Evolutionary conservation across 2,113 vertebrate species (phyloP).

Genomic region (Misgurnus mizolepis): DNA sequence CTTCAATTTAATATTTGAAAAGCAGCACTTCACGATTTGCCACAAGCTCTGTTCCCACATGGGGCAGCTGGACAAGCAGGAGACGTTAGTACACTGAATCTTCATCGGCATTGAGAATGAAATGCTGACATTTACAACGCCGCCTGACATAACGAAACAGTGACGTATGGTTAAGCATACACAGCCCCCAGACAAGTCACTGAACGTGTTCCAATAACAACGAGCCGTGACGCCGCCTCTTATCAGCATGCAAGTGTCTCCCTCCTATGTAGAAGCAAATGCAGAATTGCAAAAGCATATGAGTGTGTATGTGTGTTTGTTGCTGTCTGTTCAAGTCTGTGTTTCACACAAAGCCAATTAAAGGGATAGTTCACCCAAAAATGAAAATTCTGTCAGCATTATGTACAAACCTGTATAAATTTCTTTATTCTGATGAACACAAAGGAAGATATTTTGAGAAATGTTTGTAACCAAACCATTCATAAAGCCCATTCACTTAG

Average conservation of each 20-base stretch:
- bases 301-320: slow-evolving; percentile 21
- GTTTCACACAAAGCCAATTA: slow-evolving; percentile 73
- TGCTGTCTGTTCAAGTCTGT: slow-evolving; percentile 52
- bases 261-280: background rate
- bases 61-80: background rate
- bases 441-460: too few relatives aligned
- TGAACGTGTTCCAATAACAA: background rate
- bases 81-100: background rate
- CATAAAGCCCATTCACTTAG: too few relatives aligned
- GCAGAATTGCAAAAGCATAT: background rate
- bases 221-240: background rate
- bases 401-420: too few relatives aligned
- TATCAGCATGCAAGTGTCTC: background rate
- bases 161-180: background rate
- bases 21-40: slow-evolving; percentile 1
- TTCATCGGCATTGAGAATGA: slow-evolving; percentile 11
- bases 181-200: background rate
- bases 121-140: background rate
- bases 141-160: background rate
- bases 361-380: too few relatives aligned
- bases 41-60: background rate
- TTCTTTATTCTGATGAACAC: too few relatives aligned
- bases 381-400: too few relatives aligned
- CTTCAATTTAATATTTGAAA: slow-evolving; percentile 41
- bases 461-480: too few relatives aligned